Conservation (phyloP, 2,888 invertebrate species). For the Hydraecia micacea region DNA sequence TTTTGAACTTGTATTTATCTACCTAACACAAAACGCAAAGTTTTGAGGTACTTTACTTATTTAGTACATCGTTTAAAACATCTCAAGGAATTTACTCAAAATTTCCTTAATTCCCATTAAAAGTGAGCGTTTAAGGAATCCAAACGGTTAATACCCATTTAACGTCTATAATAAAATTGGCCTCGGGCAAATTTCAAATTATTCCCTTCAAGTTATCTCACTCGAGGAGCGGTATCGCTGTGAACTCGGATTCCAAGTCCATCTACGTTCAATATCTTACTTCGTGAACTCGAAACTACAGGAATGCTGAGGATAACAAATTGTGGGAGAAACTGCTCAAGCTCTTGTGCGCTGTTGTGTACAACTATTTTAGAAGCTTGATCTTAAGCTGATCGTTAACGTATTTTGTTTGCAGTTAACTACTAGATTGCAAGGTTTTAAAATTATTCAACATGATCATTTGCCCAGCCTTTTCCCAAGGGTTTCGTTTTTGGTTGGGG, state of each 20-base stretch:
- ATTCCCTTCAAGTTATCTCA: constrained; percentile 64
- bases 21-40: constrained; percentile 12
- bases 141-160: constrained; percentile 65
- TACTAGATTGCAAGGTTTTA: not conserved
- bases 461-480: too few species aligned
- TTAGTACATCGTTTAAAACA: constrained; percentile 47
- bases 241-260: constrained; percentile 50
- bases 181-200: constrained; percentile 67
- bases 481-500: too few species aligned
- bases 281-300: constrained; percentile 52
- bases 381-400: not conserved
- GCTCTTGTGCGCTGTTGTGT: constrained; percentile 21
- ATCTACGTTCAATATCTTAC: constrained; percentile 51
- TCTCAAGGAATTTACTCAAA: constrained; percentile 42
- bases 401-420: not conserved
- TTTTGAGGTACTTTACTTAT: too few species aligned
- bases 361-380: constrained; percentile 37
- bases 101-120: constrained; percentile 61
- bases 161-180: constrained; percentile 66
- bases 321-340: constrained; percentile 31
- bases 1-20: not conserved
- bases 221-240: constrained; percentile 48
- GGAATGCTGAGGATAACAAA: constrained; percentile 46
- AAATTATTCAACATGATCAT: not conserved
- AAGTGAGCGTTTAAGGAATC: constrained; percentile 59